A percentile compares a stretch with the other conserved stretches of the same genome.
phyloP scores from a whole-genome alignment of 1,140 invertebrate genomes.

The Fopius arisanus region DNA sequence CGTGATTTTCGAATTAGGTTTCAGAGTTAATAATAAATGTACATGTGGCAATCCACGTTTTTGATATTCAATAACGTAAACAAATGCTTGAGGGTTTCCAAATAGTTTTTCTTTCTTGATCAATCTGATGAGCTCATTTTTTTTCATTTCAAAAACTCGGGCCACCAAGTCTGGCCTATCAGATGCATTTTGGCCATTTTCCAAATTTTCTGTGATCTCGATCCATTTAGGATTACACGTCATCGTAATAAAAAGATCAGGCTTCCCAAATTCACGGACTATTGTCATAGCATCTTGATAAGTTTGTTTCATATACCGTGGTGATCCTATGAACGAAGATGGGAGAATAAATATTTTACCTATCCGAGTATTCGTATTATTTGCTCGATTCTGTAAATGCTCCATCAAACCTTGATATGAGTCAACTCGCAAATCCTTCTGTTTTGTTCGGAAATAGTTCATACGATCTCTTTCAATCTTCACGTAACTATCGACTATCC shows the following conservation, averaged over 20 bases:
- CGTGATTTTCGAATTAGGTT: slow-evolving; percentile 22
- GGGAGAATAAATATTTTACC: slow-evolving; percentile 36
- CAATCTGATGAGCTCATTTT: not conserved
- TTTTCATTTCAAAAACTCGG: slow-evolving; percentile 9
- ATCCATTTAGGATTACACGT: too few species aligned
- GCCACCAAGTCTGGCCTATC: too few species aligned
- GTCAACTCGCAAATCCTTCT: slow-evolving; percentile 35
- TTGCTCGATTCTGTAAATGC: slow-evolving; percentile 27
- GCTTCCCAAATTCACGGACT: slow-evolving; percentile 16
- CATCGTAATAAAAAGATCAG: slow-evolving; percentile 20
- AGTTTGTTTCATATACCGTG: slow-evolving; percentile 31
- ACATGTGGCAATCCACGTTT: not conserved
- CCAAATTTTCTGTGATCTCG: too few species aligned
- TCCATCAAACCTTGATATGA: slow-evolving; percentile 36
- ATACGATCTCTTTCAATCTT: slow-evolving; percentile 28
- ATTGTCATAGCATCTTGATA: slow-evolving; percentile 30
- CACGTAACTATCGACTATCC: slow-evolving; percentile 17
- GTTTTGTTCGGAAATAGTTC: slow-evolving; percentile 35
- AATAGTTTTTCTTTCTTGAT: slow-evolving; percentile 16
- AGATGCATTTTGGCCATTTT: too few species aligned
- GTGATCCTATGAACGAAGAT: slow-evolving; percentile 30
- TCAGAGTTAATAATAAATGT: slow-evolving; percentile 44
- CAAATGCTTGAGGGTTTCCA: slow-evolving; percentile 13
- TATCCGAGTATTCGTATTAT: slow-evolving; percentile 30
- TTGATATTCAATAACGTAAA: slow-evolving; percentile 42